phyloP scores from a whole-genome alignment of 2,888 invertebrate genomes.

The Kuschelorhynchus macadamiae region DNA sequence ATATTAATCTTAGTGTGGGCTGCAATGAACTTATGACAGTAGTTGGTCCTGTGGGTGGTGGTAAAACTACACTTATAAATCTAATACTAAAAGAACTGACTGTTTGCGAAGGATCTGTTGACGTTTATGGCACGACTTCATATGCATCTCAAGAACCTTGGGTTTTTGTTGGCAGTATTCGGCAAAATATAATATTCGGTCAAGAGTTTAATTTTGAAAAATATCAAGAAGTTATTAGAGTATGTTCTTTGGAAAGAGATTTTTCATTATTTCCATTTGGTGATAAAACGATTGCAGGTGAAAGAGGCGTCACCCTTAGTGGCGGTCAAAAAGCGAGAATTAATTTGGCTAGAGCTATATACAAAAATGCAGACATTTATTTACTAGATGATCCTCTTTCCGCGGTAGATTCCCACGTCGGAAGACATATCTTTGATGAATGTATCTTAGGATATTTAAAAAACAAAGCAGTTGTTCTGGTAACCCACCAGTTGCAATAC shows the following conservation, averaged over 20 bases:
- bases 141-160: slow-evolving; percentile 90
- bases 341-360: slow-evolving; percentile 86
- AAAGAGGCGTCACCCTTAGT: slow-evolving; percentile 79
- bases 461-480: slow-evolving; percentile 78
- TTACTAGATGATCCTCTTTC: slow-evolving; percentile 90
- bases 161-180: slow-evolving; percentile 84
- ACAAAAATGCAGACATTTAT: slow-evolving; percentile 86
- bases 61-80: slow-evolving; percentile 72
- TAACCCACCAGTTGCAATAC: slow-evolving; percentile 81
- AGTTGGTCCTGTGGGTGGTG: slow-evolving; percentile 70
- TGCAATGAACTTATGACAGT: slow-evolving; percentile 72
- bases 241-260: slow-evolving; percentile 80
- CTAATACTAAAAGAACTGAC: slow-evolving; percentile 80
- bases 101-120: slow-evolving; percentile 74
- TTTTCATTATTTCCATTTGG: slow-evolving; percentile 81
- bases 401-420: slow-evolving; percentile 90
- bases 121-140: slow-evolving; percentile 77
- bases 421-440: slow-evolving; percentile 86
- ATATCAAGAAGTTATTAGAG: slow-evolving; percentile 77
- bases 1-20: slow-evolving; percentile 76
- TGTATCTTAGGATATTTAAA: slow-evolving; percentile 77
- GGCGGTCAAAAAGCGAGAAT: slow-evolving; percentile 90
- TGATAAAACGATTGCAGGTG: slow-evolving; percentile 83
- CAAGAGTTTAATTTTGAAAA: slow-evolving; percentile 77
- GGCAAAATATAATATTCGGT: slow-evolving; percentile 93